Evolutionary conservation across 2,797 vertebrate species (phyloP), one percentile per base, ranked within the genome.

Genomic region (Denticeps clupeoides): DNA sequence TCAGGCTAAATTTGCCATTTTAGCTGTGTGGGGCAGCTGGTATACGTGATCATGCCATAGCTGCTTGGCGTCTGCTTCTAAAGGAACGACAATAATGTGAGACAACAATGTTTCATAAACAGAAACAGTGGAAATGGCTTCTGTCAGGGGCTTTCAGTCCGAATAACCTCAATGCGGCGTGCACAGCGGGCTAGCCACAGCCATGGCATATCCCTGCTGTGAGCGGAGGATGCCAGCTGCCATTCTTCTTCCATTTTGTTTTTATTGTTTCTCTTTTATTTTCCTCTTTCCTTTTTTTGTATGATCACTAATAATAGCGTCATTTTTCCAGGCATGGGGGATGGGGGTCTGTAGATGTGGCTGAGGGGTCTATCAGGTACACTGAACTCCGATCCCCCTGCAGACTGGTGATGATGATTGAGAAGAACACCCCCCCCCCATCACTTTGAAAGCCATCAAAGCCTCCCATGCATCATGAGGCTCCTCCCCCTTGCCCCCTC

Each of bases 231-330:
- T 37, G 15, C 15, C 33, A 37, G 16, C 33, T 37, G 15, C 33
- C 33, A 37, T 37, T 37, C 16, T 37, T 16, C 16, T 31, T 18
- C 33, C 33, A 37, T 37, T 37, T 37, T 37, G 33, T 18, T 37
- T 35, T 35, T 37, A 18, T 37, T 37, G 15, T 41, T 31, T 49
- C 11, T 25, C 18, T 47, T 22, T 10, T 43, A 19, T 56, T 45
- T 32, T 32, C 18, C 44, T 25, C 15, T 13, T 37, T 28, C 8
- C 7, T 35, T 35, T 35, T 33, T 3, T 15, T 31, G 12, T 32
- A 12, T 31, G 32, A 3, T 15, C 3, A 33, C 33, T 37, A 37
- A 37, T 37, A 37, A 37, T 19, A 37, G 33, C 16, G 16, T 19
- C 15, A 18, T 16, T 15, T 33, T 37, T 18, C 15, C 33, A 35